phyloP scores from a whole-genome alignment of 2,113 vertebrate genomes.

The Penelope pileata region DNA sequence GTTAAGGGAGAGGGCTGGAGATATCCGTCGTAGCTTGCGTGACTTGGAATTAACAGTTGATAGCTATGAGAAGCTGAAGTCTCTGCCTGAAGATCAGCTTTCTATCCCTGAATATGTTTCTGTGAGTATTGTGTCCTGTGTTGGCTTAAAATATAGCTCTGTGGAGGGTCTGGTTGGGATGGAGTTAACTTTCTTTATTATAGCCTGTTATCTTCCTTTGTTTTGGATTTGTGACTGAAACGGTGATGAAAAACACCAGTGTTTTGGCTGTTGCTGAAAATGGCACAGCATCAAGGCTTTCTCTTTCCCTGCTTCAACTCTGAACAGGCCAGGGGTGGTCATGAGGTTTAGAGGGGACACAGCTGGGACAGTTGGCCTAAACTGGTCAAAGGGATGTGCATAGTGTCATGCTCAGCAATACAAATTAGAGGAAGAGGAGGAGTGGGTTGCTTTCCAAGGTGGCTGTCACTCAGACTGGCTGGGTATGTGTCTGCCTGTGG shows the following conservation, averaged over 20 bases:
- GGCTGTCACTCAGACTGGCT: background rate
- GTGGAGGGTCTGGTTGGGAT: background rate
- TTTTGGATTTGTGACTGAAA: background rate
- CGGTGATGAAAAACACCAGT: background rate
- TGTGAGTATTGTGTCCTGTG: slow-evolving; percentile 76
- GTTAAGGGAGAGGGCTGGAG: slow-evolving; percentile 89
- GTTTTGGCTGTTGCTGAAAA: background rate
- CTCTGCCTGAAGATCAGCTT: slow-evolving; percentile 88
- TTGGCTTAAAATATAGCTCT: background rate
- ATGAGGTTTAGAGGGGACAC: background rate
- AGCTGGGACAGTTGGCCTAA: background rate
- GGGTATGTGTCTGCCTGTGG: background rate
- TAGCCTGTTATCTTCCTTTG: background rate
- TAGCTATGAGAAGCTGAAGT: slow-evolving; percentile 83
- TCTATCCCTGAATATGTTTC: slow-evolving; percentile 94
- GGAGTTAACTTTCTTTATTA: background rate
- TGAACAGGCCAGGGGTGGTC: background rate
- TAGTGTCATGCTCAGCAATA: background rate
- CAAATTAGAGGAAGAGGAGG: background rate
- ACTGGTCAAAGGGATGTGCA: background rate
- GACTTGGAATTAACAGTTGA: slow-evolving; percentile 90
- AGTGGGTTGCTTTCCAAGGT: background rate
- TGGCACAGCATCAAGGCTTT: background rate
- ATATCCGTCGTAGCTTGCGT: slow-evolving; percentile 86
- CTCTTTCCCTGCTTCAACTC: background rate